phyloP scores from a whole-genome alignment of 2,888 invertebrate genomes.

The Drosophila nr. fundita region DNA sequence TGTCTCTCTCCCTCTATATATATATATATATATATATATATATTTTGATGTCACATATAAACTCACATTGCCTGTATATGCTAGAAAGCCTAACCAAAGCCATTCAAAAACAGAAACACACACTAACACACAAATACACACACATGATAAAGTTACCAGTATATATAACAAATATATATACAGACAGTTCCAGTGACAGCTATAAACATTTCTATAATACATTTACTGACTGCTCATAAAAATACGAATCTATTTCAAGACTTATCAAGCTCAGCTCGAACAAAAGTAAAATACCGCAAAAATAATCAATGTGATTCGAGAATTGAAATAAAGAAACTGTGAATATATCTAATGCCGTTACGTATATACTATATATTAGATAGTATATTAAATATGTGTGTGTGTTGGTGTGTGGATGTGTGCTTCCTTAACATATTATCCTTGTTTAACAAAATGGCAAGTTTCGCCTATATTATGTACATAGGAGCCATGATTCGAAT shows the following conservation, averaged over 20 bases:
- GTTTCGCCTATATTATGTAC: not conserved
- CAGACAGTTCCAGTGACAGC: not conserved
- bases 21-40: not conserved
- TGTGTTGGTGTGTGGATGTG: slow-evolving; percentile 1
- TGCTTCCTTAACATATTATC: not conserved
- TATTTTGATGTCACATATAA: slow-evolving; percentile 18
- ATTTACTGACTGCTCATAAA: not conserved
- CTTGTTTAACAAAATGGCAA: slow-evolving; percentile 1
- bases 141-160: slow-evolving; percentile 12
- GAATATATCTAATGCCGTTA: not conserved
- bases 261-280: not conserved
- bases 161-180: not conserved
- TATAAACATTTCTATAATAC: not conserved
- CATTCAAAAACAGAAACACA: slow-evolving; percentile 30
- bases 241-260: not conserved
- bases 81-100: slow-evolving; percentile 38
- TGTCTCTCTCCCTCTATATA: slow-evolving; percentile 11
- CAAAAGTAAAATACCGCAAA: not conserved
- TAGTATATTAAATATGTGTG: not conserved
- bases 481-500: slow-evolving; percentile 11
- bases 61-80: slow-evolving; percentile 54
- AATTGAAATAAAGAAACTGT: not conserved
- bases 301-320: not conserved
- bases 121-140: slow-evolving; percentile 4
- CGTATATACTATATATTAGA: not conserved